A percentile compares a stretch with the other conserved stretches of the same genome.
Conservation (phyloP, 2,888 invertebrate genomes). For the Amaurobius ferox region DNA sequence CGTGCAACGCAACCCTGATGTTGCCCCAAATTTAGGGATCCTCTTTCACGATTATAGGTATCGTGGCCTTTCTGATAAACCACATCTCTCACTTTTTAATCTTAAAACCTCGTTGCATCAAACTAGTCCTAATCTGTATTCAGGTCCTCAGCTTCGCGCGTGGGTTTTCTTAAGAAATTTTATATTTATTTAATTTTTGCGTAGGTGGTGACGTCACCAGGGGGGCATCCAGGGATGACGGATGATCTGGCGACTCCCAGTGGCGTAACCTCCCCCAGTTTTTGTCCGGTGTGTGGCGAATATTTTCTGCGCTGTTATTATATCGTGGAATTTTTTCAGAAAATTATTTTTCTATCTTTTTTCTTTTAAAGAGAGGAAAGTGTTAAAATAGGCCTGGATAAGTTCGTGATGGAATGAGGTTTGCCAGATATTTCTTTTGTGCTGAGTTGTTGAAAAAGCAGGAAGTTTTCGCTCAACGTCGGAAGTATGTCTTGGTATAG, state of each 20-base stretch:
- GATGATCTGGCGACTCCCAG: slow-evolving; percentile 15
- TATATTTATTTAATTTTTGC: not conserved
- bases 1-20: no score
- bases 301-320: no score
- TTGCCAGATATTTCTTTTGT: not conserved
- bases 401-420: not conserved
- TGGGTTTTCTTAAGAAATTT: slow-evolving; percentile 24
- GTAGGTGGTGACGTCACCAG: slow-evolving; percentile 31
- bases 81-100: not conserved
- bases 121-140: slow-evolving; percentile 14
- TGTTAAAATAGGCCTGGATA: not conserved
- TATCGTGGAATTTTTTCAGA: not conserved
- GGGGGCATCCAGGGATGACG: slow-evolving; percentile 39
- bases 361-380: not conserved
- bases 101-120: not conserved
- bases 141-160: not conserved
- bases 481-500: no score
- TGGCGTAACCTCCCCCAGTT: not conserved
- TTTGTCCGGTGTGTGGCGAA: not conserved
- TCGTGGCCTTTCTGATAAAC: not conserved
- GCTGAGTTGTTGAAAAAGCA: not conserved
- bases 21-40: not conserved
- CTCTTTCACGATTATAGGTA: not conserved
- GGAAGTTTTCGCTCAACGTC: not conserved
- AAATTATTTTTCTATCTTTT: not conserved